Base-by-base conservation (phyloP, 2,113 vertebrate species). In the Plecotus auritus region DNA sequence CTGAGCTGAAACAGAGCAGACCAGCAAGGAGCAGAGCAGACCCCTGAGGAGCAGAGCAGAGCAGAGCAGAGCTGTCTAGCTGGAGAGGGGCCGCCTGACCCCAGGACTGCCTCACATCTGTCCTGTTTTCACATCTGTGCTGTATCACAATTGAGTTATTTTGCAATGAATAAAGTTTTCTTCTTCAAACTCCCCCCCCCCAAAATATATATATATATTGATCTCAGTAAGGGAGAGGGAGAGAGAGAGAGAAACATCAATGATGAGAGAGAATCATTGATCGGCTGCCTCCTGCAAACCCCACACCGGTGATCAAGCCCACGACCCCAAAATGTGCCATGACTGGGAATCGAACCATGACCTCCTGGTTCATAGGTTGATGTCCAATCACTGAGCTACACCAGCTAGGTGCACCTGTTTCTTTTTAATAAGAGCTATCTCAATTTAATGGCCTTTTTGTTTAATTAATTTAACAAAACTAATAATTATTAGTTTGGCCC, bases 391-490 rank as follows among this genome's bases (percentile, higher is more conserved):
- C 64, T 66, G 30, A 66, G 64, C 30, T 30, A 66, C 64, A 66
- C 13, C 64, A 32, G 6, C 64, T 30, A 28, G 28, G 28, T 28
- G 10, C 7, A 56, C 54, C 56, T 59, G 56, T 12, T 10, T 77
- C n/a, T 56, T 80, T 59, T 80, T 9, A 56, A 40, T 28, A 81
- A 81, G 23, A 35, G 37, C 47, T 13, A 66, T 32, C 32, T 67
- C 54, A 26, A 35, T 66, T 30, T 83, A 45, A 32, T 47, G 23
- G 69, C 9, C 47, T 47, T 45, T 45, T 70, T 40, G 85, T 74
- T 88, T 67, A 54, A 73, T 93, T 81, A 78, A 90, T 42, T 77
- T 76, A 92, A 77, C 82, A 70, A 20, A 92, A 73, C 35, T 86
- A 20, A 69, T 87, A 70, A 47, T 54, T 9, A 82, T 83, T 42